phyloP scores from a whole-genome alignment of 2,888 invertebrate genomes.

The Charanyca ferruginea region DNA sequence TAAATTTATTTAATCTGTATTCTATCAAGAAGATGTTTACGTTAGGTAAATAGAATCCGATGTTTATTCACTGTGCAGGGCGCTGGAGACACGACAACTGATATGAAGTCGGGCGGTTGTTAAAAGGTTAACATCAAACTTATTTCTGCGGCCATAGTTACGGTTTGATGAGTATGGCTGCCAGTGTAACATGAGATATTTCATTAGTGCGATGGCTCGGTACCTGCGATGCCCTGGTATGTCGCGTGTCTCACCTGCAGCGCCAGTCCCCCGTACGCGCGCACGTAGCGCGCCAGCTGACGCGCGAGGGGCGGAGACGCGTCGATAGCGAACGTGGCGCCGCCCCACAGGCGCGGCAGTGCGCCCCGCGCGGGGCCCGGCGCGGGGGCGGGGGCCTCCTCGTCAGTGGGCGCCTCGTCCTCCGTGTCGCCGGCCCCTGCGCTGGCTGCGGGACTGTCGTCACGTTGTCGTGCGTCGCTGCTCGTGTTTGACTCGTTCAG shows the following conservation, averaged over 20 bases:
- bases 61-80: too few relatives aligned
- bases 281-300: constrained; percentile 87
- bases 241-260: constrained; percentile 65
- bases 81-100: too few relatives aligned
- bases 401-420: constrained; percentile 57
- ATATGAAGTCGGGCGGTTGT: too few relatives aligned
- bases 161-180: too few relatives aligned
- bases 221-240: too few relatives aligned
- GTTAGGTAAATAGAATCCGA: too few relatives aligned
- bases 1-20: too few relatives aligned
- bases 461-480: neutral
- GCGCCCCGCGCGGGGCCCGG: neutral
- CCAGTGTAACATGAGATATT: too few relatives aligned
- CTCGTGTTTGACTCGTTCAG: neutral
- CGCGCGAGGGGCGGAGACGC: constrained; percentile 63
- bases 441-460: neutral
- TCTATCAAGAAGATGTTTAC: too few relatives aligned
- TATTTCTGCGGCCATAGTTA: too few relatives aligned
- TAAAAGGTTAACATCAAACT: too few relatives aligned
- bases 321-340: constrained; percentile 85
- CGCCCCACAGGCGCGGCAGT: constrained; percentile 87
- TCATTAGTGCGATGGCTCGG: too few relatives aligned
- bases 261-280: constrained; percentile 92
- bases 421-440: constrained; percentile 3
- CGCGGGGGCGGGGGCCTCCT: constrained; percentile 4